Percentiles rank a stretch among this genome's conserved stretches.
These are phyloP conservation scores for Oophaga sylvatica DNA, from an alignment of 2,797 vertebrate genomes.

Conservation along the genomic window DNA sequence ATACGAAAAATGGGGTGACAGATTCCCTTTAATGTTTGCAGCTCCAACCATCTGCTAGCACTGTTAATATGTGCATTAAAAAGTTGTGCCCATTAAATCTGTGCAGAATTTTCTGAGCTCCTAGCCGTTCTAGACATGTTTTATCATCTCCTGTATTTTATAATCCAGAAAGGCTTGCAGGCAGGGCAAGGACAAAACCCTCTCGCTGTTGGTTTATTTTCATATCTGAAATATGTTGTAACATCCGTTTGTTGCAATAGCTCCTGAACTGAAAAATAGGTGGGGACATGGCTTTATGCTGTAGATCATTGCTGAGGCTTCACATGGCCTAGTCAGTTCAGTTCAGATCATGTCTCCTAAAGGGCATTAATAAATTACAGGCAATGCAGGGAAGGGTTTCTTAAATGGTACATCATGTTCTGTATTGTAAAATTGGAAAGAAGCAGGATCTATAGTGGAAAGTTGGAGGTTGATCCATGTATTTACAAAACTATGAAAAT, in stretches of 20 bases:
- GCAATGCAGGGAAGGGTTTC: background rate
- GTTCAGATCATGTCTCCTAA: constrained; percentile 44
- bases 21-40: background rate
- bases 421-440: constrained; percentile 13
- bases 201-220: constrained; percentile 45
- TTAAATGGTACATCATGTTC: constrained; percentile 19
- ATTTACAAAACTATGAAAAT: background rate
- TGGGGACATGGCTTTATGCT: background rate
- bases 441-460: background rate
- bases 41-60: background rate
- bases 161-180: constrained; percentile 33
- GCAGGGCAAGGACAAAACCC: constrained; percentile 45
- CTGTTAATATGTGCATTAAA: constrained; percentile 21
- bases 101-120: constrained; percentile 27
- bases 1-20: no score
- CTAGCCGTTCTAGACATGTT: constrained; percentile 47
- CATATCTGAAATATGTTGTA: constrained; percentile 40
- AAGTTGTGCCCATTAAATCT: constrained; percentile 25
- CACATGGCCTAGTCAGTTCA: constrained; percentile 5
- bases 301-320: constrained; percentile 24
- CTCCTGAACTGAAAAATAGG: constrained; percentile 24
- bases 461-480: background rate
- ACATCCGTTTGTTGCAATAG: constrained; percentile 20
- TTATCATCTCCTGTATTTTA: constrained; percentile 38
- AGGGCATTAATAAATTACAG: constrained; percentile 37